These are phyloP conservation scores for Meghimatium bilineatum DNA, from an alignment of 2,888 invertebrate genomes.

Conservation along the genomic window DNA sequence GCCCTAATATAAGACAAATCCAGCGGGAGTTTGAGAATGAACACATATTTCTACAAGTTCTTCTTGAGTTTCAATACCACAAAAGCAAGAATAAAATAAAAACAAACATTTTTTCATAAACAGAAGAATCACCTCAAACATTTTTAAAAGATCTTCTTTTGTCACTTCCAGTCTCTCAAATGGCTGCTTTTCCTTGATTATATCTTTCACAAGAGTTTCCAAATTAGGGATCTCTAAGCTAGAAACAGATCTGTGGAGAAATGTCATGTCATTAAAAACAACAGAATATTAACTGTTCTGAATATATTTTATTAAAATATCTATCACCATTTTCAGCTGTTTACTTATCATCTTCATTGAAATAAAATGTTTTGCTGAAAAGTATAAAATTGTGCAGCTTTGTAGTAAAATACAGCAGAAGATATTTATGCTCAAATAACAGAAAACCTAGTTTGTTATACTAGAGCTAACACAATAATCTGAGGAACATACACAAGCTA, in stretches of 20 bases:
- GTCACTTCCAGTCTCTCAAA: conserved; percentile 97
- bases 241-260: conserved; percentile 80
- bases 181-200: conserved; percentile 96
- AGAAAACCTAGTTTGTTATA: too few relatives aligned
- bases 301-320: background rate
- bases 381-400: too few relatives aligned
- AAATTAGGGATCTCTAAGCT: conserved; percentile 90
- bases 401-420: too few relatives aligned
- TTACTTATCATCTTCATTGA: too few relatives aligned
- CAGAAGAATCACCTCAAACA: conserved; percentile 85
- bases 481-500: too few relatives aligned
- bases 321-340: background rate
- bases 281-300: background rate
- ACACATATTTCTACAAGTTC: background rate
- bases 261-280: background rate
- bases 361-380: too few relatives aligned
- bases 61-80: background rate
- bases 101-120: background rate
- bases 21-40: too few relatives aligned
- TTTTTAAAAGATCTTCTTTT: conserved; percentile 94
- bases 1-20: too few relatives aligned
- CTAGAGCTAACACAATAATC: too few relatives aligned
- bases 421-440: too few relatives aligned
- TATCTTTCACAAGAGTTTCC: conserved; percentile 89
- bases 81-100: background rate